Percentiles rank a stretch among this genome's conserved stretches.
Evolutionary conservation across 1,140 invertebrate species (phyloP).

Genomic region (Vanessa atalanta): DNA sequence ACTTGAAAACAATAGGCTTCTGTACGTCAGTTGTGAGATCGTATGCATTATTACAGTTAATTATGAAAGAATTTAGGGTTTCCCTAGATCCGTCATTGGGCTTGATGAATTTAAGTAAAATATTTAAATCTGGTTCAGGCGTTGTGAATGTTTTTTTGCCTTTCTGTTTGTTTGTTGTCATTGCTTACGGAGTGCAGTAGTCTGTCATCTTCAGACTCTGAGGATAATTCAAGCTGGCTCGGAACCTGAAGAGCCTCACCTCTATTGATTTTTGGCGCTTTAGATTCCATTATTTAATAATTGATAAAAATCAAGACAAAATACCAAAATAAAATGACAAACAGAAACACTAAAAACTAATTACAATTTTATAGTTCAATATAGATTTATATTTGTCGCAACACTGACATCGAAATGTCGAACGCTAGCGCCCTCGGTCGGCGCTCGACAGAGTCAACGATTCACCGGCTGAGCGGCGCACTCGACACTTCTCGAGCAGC

Average conservation of each 20-base stretch:
- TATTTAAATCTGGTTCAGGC: conserved; percentile 18
- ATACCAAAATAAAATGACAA: no score
- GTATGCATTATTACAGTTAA: conserved; percentile 30
- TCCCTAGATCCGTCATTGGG: neutral
- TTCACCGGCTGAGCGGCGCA: no score
- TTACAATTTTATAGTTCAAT: no score
- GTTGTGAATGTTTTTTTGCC: neutral
- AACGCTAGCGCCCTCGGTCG: no score
- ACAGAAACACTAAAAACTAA: no score
- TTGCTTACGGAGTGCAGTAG: neutral
- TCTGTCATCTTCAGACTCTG: neutral
- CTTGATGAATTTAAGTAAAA: conserved; percentile 30
- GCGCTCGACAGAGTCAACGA: no score
- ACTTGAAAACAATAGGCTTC: conserved; percentile 28
- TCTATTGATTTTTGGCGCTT: no score
- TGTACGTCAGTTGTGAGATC: conserved; percentile 16
- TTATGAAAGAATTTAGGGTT: conserved; percentile 30
- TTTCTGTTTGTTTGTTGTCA: neutral
- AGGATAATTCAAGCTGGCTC: neutral
- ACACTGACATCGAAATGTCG: no score
- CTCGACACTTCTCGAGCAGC: no score
- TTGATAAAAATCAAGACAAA: no score
- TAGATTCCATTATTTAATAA: no score
- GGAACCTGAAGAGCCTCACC: neutral
- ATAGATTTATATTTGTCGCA: no score